phyloP scores from a whole-genome alignment of 2,113 vertebrate species.

The Chaetura pelagica region DNA sequence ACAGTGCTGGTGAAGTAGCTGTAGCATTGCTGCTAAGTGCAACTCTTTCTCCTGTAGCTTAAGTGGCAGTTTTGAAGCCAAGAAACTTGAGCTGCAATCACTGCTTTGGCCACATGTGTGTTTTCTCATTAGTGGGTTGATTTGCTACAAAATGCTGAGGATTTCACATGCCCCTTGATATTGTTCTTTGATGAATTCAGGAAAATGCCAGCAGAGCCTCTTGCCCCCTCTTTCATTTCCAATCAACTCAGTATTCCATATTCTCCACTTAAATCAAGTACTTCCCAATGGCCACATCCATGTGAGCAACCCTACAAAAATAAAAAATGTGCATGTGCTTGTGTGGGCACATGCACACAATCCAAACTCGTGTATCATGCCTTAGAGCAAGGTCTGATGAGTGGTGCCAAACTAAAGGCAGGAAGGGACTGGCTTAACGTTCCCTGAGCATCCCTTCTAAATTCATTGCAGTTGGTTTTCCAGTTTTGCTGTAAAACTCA shows the following conservation, averaged over 20 bases:
- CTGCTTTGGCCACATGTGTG: neutral
- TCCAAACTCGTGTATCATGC: neutral
- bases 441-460: constrained; percentile 18
- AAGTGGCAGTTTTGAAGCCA: neutral
- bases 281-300: neutral
- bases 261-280: neutral
- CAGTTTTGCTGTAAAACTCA: constrained; percentile 37
- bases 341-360: neutral
- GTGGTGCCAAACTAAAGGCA: neutral
- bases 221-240: neutral
- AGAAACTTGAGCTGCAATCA: neutral
- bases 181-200: neutral
- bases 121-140: neutral
- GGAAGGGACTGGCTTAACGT: constrained; percentile 12
- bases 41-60: neutral
- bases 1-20: neutral
- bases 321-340: neutral
- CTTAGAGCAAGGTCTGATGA: neutral
- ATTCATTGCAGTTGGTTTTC: constrained; percentile 34
- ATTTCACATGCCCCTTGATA: neutral
- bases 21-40: neutral
- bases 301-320: neutral
- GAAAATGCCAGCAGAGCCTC: neutral
- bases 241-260: neutral
- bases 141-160: constrained; percentile 1